Percentiles rank a stretch among this genome's conserved stretches.
Conservation (phyloP, 2,888 invertebrate species). For the Drosophila longiperda region DNA sequence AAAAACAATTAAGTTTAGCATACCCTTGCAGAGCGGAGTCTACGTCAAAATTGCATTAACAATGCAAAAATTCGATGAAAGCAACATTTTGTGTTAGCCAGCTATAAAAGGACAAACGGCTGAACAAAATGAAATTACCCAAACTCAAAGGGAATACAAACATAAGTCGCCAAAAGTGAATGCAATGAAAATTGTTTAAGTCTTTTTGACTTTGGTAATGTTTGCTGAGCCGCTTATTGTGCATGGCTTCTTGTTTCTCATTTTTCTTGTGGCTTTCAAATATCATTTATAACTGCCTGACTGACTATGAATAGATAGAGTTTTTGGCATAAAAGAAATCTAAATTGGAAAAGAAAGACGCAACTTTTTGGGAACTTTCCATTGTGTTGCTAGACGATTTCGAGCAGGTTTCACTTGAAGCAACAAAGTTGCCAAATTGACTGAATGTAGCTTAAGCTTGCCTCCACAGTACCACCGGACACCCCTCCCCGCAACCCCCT, state of each 20-base stretch:
- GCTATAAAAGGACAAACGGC: background rate
- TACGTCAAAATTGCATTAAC: background rate
- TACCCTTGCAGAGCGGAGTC: background rate
- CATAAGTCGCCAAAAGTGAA: constrained; percentile 11
- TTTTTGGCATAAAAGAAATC: background rate
- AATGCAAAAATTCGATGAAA: background rate
- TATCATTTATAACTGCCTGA: constrained; percentile 38
- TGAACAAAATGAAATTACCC: background rate
- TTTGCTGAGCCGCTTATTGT: constrained; percentile 57
- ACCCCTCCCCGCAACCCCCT: background rate
- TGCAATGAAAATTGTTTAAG: constrained; percentile 35
- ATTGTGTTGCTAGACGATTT: background rate
- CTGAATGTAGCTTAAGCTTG: background rate
- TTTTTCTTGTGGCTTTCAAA: constrained; percentile 25
- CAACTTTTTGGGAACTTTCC: background rate
- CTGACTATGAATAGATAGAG: constrained; percentile 17
- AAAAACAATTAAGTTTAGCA: background rate
- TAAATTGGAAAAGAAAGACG: background rate
- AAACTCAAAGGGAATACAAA: background rate
- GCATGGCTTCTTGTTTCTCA: constrained; percentile 14
- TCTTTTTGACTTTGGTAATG: constrained; percentile 47
- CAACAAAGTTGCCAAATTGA: background rate
- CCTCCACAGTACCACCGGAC: background rate
- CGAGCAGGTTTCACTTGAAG: background rate
- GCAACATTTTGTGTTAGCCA: background rate